Base-by-base conservation (phyloP, 2,888 invertebrate species). In the Drosophila melanocephala region DNA sequence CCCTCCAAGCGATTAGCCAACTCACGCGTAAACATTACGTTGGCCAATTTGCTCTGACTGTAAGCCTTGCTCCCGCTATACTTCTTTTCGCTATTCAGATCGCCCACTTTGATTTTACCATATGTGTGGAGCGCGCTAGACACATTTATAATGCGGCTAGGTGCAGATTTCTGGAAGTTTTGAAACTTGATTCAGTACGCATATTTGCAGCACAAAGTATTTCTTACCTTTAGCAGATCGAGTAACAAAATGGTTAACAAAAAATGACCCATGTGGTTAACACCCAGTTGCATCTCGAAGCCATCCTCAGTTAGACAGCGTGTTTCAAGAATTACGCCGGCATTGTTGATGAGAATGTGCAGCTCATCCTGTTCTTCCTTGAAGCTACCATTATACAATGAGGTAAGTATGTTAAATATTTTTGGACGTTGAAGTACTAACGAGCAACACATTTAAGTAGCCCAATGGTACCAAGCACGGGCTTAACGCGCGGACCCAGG, bases 31-130 rank as follows among this genome's bases (percentile, higher is more conserved):
- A 97, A 97, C 42, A 97, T 91, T 14, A 97, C 91, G 91, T 97
- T 97, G 0, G 97, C 97, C 59, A 97, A 93, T 94, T 97, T 97
- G 92, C 97, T 97, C 91, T 96, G 96, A 55, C 94, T 94, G 87
- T 97, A 98, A 0, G 96, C 96, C 57, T 67, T 63, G 0, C 81
- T 80, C 33, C 83, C 86, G 35, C 94, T 94, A 1, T 95, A 91
- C 0, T 96, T 93, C 79, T 94, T 95, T 82, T 97, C 96, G 83
- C 95, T 96, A 91, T 97, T 97, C 22, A 97, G 93, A 91, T 97
- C 97, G 0, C 96, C 95, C 0, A 91, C 67, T 62, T 93, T 91
- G 0, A 95, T 90, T 79, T 93, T 75, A 85, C 94, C 94, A 92
- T 94, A 81, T 16, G 83, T 85, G 83, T 96, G 95, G 1, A 30